These are phyloP conservation scores for Microtus obscurus DNA, from an alignment of 2,797 vertebrate genomes.

Conservation along the genomic window DNA sequence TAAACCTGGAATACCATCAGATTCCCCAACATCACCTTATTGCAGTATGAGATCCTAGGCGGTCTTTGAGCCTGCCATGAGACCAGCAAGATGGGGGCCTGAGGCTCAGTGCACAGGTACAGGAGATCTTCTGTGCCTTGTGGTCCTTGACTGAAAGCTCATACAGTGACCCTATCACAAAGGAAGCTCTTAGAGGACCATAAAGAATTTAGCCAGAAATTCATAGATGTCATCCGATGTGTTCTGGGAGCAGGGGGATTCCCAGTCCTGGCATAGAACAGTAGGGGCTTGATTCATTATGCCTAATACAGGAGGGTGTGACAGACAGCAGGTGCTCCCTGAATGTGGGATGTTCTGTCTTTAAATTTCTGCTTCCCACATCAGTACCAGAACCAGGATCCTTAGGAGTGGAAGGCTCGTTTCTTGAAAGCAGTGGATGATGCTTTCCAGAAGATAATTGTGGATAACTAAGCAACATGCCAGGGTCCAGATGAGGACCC, in stretches of 20 bases:
- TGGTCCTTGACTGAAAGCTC: neutral
- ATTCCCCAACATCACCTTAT: slow-evolving; percentile 91
- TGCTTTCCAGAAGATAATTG: slow-evolving; percentile 75
- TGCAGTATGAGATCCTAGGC: slow-evolving; percentile 90
- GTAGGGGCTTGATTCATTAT: neutral
- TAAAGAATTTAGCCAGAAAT: neutral
- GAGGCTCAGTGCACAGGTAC: slow-evolving; percentile 91
- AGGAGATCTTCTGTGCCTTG: neutral
- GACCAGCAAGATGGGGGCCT: slow-evolving; percentile 91
- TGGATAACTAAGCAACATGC: slow-evolving; percentile 71
- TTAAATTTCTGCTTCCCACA: neutral
- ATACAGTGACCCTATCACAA: neutral
- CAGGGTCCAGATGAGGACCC: slow-evolving; percentile 77
- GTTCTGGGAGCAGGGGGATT: neutral
- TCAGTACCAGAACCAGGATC: slow-evolving; percentile 78
- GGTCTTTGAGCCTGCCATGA: slow-evolving; percentile 90
- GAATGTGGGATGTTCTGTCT: neutral
- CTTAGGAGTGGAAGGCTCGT: slow-evolving; percentile 70
- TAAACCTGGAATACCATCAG: slow-evolving; percentile 92
- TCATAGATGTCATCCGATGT: neutral
- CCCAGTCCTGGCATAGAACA: neutral
- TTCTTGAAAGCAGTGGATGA: slow-evolving; percentile 76
- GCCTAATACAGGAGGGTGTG: fast-evolving
- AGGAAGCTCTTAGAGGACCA: neutral
- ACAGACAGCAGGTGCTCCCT: neutral